Conservation (phyloP, 2,113 vertebrate genomes). For the Apus apus region DNA sequence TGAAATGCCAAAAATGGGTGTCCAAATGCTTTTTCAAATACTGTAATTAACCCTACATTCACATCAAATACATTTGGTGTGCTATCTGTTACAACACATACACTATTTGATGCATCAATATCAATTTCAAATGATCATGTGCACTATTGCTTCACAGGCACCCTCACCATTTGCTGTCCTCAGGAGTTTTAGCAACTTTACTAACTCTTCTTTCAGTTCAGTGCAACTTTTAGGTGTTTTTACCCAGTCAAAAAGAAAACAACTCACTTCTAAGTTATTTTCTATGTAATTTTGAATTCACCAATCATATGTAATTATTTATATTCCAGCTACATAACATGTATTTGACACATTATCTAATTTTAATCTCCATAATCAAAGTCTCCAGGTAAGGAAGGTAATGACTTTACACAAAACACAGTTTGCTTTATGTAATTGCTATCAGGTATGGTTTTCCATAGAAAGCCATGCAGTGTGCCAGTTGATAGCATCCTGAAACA, state of each 20-base stretch:
- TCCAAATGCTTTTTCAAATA: constrained; percentile 41
- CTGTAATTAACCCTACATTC: not conserved
- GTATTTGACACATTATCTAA: not conserved
- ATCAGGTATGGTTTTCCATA: not conserved
- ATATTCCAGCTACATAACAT: not conserved
- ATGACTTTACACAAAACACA: not conserved
- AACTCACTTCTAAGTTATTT: not conserved
- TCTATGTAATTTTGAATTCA: not conserved
- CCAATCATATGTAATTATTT: not conserved
- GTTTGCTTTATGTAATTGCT: not conserved
- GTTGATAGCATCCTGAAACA: not conserved
- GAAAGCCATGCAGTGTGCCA: not conserved
- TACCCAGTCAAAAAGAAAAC: not conserved
- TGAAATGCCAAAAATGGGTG: not conserved
- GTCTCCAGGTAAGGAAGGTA: not conserved
- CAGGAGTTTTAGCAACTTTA: not conserved
- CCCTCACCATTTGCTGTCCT: not conserved
- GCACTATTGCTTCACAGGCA: not conserved
- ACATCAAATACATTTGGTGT: not conserved
- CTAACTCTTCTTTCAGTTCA: not conserved
- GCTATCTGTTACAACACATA: constrained; percentile 20
- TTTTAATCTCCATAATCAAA: not conserved
- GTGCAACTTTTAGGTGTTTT: not conserved
- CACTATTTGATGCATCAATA: not conserved
- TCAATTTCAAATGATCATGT: not conserved